Base-by-base conservation (phyloP, 2,888 invertebrate genomes). In the Halictus quadricinctus region DNA sequence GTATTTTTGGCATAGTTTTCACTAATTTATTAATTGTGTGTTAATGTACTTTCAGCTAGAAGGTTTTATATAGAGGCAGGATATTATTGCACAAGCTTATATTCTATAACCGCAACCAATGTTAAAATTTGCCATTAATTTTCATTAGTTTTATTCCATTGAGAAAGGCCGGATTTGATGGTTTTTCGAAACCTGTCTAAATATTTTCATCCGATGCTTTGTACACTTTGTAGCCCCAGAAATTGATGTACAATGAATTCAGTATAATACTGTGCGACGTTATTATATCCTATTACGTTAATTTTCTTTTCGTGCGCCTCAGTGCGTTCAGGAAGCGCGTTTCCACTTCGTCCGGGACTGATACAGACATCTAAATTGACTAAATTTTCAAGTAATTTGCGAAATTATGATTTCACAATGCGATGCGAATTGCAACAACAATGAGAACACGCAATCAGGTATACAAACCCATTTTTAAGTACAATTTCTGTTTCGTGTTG, bases 241-340 rank as follows among this genome's bases (percentile, higher is more conserved):
- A 66, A 72, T 4, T 13, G 21, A 13, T 12, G 74, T 41, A 80
- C 69, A 64, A 83, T 76, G 73, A 72, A 86, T 83, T 81, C 74
- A 13, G 54, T 66, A 77, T 82, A 76, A 80, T 83, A 78, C 74
- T 64, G 75, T 72, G 82, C 81, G 82, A 89, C 80, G 79, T 75
- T 84, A 29, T 64, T 50, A 80, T 80, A 84, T 86, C 80, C 89
- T 85, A 85, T 89, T 89, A 89, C 88, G 86, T 80, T 83, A 83
- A 86, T 80, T 73, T 79, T 83, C 66, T 80, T 86, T 77, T 78
- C 76, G 41, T 69, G 72, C 83, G 84, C 83, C 72, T 48, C 79
- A 88, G 76, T 88, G 86, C 83, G 76, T 81, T 80, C 85, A 81
- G 88, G 88, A 89, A 89, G 81, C 74, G 74, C 83, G 80, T 85